These are phyloP conservation scores for Drosophila planitibia DNA, from an alignment of 2,888 invertebrate species.

Conservation along the genomic window DNA sequence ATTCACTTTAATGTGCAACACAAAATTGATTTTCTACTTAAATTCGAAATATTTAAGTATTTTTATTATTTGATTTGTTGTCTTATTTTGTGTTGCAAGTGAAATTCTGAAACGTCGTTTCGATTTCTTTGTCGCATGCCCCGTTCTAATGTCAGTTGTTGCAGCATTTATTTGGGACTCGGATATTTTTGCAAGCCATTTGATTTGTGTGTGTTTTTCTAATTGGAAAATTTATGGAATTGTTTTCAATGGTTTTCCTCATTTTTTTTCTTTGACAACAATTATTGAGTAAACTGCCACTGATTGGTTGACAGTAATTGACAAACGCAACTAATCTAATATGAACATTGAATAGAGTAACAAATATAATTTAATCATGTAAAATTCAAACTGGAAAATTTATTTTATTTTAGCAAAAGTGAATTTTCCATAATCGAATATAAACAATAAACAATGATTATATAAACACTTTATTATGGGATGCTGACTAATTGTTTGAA, in stretches of 20 bases:
- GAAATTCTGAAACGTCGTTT: not conserved
- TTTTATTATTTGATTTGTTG: constrained; percentile 14
- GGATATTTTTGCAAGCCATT: not conserved
- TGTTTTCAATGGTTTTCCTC: not conserved
- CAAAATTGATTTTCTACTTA: constrained; percentile 58
- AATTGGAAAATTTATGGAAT: not conserved
- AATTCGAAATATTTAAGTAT: constrained; percentile 36
- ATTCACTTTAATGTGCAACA: constrained; percentile 53
- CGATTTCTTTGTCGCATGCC: not conserved
- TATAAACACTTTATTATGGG: not conserved
- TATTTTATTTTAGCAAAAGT: not conserved
- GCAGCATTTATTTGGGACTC: not conserved
- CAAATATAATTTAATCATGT: not conserved
- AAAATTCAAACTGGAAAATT: not conserved
- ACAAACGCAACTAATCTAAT: not conserved
- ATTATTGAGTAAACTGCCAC: not conserved
- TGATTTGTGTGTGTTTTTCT: not conserved
- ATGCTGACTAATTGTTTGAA: not conserved
- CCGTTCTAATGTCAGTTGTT: not conserved
- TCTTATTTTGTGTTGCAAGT: constrained; percentile 1
- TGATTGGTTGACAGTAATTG: not conserved
- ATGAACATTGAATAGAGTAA: not conserved
- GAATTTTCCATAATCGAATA: not conserved
- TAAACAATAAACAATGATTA: not conserved
- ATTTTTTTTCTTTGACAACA: not conserved